phyloP scores from a whole-genome alignment of 1,140 invertebrate species.

The Caerostris extrusa region DNA sequence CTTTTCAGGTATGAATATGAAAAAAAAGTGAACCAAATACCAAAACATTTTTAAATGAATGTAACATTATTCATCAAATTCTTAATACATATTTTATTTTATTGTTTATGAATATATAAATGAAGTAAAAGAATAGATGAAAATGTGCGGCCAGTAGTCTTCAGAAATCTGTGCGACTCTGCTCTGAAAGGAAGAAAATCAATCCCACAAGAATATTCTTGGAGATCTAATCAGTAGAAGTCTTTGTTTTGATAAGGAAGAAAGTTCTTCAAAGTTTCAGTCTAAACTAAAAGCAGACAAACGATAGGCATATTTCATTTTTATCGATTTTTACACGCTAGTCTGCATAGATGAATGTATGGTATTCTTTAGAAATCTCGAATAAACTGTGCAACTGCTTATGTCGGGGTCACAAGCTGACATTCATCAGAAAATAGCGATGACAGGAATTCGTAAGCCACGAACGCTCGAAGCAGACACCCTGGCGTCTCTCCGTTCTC shows the following conservation, averaged over 20 bases:
- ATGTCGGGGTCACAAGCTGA: slow-evolving; percentile 20
- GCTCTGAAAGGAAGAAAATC: background rate
- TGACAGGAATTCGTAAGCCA: slow-evolving; percentile 24
- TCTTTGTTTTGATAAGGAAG: slow-evolving; percentile 10
- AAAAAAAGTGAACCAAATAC: no score
- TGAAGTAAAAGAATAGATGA: no score
- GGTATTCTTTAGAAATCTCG: background rate
- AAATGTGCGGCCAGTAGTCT: no score
- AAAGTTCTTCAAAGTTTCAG: slow-evolving; percentile 4
- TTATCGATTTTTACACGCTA: slow-evolving; percentile 3
- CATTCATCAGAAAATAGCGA: slow-evolving; percentile 20
- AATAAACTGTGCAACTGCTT: slow-evolving; percentile 15
- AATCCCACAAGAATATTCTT: background rate
- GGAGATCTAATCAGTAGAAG: background rate
- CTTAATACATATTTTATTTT: no score
- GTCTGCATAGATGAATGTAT: background rate
- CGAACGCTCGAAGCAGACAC: slow-evolving; percentile 16
- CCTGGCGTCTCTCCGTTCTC: slow-evolving; percentile 4
- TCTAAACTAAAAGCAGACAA: slow-evolving; percentile 33
- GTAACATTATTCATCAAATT: no score
- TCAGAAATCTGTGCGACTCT: no score
- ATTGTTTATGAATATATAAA: no score
- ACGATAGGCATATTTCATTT: slow-evolving; percentile 28
- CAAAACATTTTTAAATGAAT: no score
- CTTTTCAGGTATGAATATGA: no score